Base-by-base conservation (phyloP, 2,113 vertebrate genomes). In the Chunga burmeisteri region DNA sequence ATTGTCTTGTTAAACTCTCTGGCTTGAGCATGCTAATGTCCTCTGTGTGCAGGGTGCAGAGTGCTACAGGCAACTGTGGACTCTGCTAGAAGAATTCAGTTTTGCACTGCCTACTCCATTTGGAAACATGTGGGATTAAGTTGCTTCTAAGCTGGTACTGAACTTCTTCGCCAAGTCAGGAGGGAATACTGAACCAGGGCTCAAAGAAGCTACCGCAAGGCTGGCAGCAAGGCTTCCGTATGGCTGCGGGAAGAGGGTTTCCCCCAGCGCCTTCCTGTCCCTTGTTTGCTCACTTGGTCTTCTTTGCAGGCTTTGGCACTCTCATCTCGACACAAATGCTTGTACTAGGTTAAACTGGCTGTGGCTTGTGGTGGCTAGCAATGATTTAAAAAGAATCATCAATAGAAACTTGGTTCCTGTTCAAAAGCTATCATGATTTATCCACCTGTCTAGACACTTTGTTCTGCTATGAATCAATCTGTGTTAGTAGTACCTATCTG, bases 191-290 rank as follows among this genome's bases (percentile, higher is more conserved):
- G 6, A 77, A n/a, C 8, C 23, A 23, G 13, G 46, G 47, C 19
- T 55, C 1, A 3, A 40, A 20, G n/a, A 13, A 86, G 11, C 23
- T 71, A 13, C 36, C 2, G 1, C 18, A 25, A 9, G 20, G 49
- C 21, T 74, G 27, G 16, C 16, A 53, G 46, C 22, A 26, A 88
- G 27, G 56, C 14, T 81, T 79, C n/a, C 7, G 2, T 19, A 19
- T 0, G 1, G 25, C 22, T 77, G 56, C 1, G 0, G 47, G 3
- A 44, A 58, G 17, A 80, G n/a, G 6, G 21, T 42, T 71, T 81
- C 50, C 40, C 12, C 12, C 11, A 16, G 14, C 25, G 30, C 38
- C 19, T 53, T 67, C 16, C 21, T 59, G 10, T 56, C 23, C 10
- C 17, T 73, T 4, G 10, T 65, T 68, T 61, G 34, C 17, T 56